Evolutionary conservation across 2,797 vertebrate genomes (phyloP), one percentile per base, ranked within the genome.

Genomic region (Sebastes kiyomatsui): DNA sequence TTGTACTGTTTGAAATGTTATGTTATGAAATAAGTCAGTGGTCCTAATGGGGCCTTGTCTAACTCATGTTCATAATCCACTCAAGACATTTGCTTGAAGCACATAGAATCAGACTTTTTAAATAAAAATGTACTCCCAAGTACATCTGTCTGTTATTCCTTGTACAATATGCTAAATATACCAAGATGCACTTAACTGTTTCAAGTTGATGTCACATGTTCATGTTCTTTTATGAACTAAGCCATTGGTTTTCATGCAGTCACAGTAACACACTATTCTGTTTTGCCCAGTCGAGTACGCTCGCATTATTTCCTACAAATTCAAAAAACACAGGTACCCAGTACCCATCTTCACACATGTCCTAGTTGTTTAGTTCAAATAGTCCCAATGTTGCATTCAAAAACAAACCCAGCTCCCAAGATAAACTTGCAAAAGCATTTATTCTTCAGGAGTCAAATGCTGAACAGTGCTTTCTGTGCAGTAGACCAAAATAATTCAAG

Each of bases 1-100:
- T 95, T 96, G 82, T 95, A 94, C 90, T 80, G 85, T 93, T 94
- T 80, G 65, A 91, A 87, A 42, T 42, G 42, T 90, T 84, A 42
- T 42, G 38, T 90, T 84, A 82, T 85, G 22, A 83, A 77, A 84
- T 77, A 75, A 69, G 49, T 71, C 75, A 71, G 20, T 28, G 62
- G 80, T 84, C 90, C 84, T 83, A 73, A 88, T 4, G 33, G 81
- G 91, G 54, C 84, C 22, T 64, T 52, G 65, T 77, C 20, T 75
- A 80, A 78, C 56, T 88, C 67, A 76, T 87, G 64, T 86, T 88
- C 80, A 88, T 87, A 77, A 88, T 83, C 86, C 77, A 85, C 82
- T 78, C 61, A 87, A 82, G 68, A 83, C 74, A 70, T 84, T 79
- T 84, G 82, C 79, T 89, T 85, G 4, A 82, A 84, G 86, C 85